Evolutionary conservation across 1,140 invertebrate genomes (phyloP).

Genomic region (Zaprionus camerounensis): DNA sequence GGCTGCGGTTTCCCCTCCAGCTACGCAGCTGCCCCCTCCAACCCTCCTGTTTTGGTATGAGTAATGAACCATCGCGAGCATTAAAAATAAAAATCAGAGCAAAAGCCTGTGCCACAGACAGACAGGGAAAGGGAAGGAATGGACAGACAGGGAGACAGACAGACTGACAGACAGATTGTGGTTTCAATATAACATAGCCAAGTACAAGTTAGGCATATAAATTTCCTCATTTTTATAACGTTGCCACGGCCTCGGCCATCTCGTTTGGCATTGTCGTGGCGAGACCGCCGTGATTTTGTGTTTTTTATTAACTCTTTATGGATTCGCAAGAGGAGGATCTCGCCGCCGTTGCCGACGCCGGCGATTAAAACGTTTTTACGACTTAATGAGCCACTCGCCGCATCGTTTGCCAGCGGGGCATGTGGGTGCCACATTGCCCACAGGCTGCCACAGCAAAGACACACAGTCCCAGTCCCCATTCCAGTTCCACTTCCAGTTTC

Average conservation of each 20-base stretch:
- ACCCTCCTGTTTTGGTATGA: constrained; percentile 30
- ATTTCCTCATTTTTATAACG: constrained; percentile 76
- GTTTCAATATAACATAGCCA: constrained; percentile 36
- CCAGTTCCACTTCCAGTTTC: constrained; percentile 16
- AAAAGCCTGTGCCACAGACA: neutral
- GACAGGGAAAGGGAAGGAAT: neutral
- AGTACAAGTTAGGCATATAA: constrained; percentile 68
- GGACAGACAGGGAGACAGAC: neutral
- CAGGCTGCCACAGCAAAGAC: constrained; percentile 25
- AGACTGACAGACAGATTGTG: constrained; percentile 33
- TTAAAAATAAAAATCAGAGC: constrained; percentile 65
- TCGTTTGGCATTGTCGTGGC: constrained; percentile 40
- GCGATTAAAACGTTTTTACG: constrained; percentile 79
- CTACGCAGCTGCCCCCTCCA: neutral
- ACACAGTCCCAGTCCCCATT: constrained; percentile 10
- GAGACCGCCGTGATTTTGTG: constrained; percentile 71
- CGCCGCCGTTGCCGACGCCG: constrained; percentile 41
- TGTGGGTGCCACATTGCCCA: constrained; percentile 78
- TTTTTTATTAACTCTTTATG: constrained; percentile 83
- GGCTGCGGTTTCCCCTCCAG: constrained; percentile 7
- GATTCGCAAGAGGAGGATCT: constrained; percentile 66
- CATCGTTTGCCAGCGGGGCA: constrained; percentile 58
- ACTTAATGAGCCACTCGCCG: constrained; percentile 80
- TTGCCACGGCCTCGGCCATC: neutral
- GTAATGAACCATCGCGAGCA: constrained; percentile 60